Base-by-base conservation (phyloP, 1,140 invertebrate genomes). In the silkworm (Bombyx mori) region DNA sequence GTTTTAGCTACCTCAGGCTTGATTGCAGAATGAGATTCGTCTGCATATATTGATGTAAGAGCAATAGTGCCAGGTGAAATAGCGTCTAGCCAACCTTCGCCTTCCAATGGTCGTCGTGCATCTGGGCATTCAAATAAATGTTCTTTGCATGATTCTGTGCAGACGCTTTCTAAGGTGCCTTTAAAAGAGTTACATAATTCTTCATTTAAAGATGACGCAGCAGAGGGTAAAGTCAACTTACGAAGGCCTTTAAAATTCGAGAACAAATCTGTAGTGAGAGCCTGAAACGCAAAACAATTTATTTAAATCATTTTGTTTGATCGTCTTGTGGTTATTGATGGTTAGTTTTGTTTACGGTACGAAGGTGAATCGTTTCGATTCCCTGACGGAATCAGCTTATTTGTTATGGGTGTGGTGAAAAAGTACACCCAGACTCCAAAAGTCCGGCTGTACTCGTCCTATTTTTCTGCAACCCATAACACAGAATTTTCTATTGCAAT, bases 81-180 rank as follows among this genome's bases (percentile, higher is more conserved):
- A 42, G 68, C 68, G 51, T 75, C 68, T 26, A 81, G 52, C 54
- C 80, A 61, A 44, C 72, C 72, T 1, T 79, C 68, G 9, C 26
- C 26, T 35, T 35, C 73, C 77, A 6, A 66, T 64, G 22, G 54
- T 60, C 51, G 63, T 8, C 65, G 68, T 53, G 73, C 67, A 51
- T 81, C 76, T 44, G 71, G 68, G 56, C 83, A 86, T 1, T 81
- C 75, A 53, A 65, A 67, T 45, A 58, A 56, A 26, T 77, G 58
- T 8, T 51, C 52, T 22, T 62, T 63, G 51, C 83, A 86, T 22
- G 75, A 66, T 57, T 63, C 72, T 47, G 67, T 70, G 47, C 83
- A 84, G n/a, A 86, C 69, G 6, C 62, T 63, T 64, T 72, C 63
- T 56, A 86, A 68, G 47, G 63, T 75, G 42, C 66, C 56, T 63